phyloP scores from a whole-genome alignment of 2,113 vertebrate species.

The Rhynchopsitta pachyrhyncha region DNA sequence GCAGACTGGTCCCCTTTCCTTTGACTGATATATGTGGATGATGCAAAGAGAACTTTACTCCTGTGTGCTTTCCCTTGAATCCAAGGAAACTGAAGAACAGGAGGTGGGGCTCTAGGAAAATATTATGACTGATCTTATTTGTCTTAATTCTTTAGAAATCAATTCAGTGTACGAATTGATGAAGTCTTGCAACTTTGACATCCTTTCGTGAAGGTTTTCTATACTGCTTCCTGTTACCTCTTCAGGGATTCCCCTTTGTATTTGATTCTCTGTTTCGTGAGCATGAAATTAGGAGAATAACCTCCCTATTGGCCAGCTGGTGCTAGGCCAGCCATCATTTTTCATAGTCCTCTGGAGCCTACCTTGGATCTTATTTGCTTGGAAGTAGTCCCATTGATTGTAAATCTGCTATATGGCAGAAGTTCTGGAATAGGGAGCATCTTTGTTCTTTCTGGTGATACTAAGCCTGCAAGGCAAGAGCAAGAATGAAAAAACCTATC shows the following conservation, averaged over 20 bases:
- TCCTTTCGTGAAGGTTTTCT: neutral
- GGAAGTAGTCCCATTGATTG: neutral
- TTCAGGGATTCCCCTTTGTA: neutral
- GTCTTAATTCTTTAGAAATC: neutral
- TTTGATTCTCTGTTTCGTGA: neutral
- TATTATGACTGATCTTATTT: neutral
- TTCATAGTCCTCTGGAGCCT: neutral
- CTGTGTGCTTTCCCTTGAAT: neutral
- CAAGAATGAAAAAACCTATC: neutral
- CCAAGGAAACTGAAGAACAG: neutral
- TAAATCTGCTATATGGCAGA: neutral
- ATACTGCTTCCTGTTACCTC: neutral
- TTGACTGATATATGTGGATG: neutral
- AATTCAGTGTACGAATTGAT: neutral
- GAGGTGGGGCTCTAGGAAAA: neutral
- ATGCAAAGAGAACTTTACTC: neutral
- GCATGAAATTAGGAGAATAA: neutral
- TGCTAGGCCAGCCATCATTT: neutral
- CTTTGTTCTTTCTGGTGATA: neutral
- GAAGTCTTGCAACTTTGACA: neutral
- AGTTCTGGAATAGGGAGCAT: neutral
- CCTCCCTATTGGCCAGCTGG: neutral
- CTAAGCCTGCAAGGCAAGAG: neutral
- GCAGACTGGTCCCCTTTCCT: neutral
- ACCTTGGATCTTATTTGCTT: constrained; percentile 1